Evolutionary conservation across 92 coral and sea anemone species (phyloP).

Genomic region (Blastomussa wellsi): DNA sequence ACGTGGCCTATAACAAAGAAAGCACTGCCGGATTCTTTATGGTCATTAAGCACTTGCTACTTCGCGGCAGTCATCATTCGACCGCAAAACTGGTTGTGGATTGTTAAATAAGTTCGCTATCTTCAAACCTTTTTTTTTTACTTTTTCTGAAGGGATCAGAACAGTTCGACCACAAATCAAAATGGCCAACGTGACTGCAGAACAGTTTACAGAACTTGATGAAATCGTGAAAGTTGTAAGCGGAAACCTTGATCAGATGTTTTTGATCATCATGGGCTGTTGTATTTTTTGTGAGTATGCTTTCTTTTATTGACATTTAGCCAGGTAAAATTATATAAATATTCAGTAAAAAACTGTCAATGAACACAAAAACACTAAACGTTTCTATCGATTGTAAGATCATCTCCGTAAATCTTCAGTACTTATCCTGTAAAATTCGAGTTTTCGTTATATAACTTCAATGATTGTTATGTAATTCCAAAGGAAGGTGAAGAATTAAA

Average conservation of each 20-base stretch:
- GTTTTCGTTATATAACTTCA: too few species aligned
- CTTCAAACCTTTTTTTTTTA: not conserved
- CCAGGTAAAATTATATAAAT: too few species aligned
- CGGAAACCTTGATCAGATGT: slow-evolving; percentile 48
- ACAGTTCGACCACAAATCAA: not conserved
- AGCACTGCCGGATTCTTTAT: not conserved
- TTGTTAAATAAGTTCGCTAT: not conserved
- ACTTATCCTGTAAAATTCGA: too few species aligned
- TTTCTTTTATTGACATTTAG: not conserved
- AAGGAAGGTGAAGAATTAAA: too few species aligned
- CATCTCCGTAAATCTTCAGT: too few species aligned
- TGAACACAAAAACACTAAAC: too few species aligned
- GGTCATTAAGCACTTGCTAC: not conserved
- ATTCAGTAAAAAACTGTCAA: too few species aligned
- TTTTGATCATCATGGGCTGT: slow-evolving; percentile 59
- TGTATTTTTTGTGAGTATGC: slow-evolving; percentile 60
- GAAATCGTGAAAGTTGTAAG: not conserved
- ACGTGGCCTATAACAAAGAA: not conserved
- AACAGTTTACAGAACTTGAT: not conserved
- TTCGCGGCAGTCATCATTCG: not conserved
- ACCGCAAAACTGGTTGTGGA: not conserved
- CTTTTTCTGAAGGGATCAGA: not conserved
- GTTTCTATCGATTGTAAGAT: too few species aligned
- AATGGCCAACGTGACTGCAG: slow-evolving; percentile 10
- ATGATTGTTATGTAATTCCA: too few species aligned